A percentile compares a stretch with the other conserved stretches of the same genome.
These are phyloP conservation scores for Halcyon smyrnensis DNA, from an alignment of 2,797 vertebrate genomes.

Conservation along the genomic window DNA sequence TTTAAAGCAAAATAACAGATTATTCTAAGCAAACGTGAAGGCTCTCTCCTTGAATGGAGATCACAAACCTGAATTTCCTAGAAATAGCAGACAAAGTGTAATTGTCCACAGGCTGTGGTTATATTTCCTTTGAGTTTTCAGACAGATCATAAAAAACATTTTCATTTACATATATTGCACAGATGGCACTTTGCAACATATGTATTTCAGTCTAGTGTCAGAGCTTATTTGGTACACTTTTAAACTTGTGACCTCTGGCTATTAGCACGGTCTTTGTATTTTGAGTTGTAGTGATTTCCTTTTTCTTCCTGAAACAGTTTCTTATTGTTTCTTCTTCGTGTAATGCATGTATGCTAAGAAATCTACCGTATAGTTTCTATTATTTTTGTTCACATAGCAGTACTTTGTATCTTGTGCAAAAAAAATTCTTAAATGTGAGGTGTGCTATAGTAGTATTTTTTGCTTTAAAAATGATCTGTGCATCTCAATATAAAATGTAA, in stretches of 20 bases:
- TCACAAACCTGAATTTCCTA: background rate
- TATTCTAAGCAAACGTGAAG: background rate
- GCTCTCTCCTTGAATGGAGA: background rate
- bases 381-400: background rate
- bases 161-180: background rate
- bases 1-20: background rate
- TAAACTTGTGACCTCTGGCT: conserved; percentile 49
- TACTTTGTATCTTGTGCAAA: background rate
- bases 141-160: background rate
- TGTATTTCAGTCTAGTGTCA: background rate
- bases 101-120: background rate
- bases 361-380: background rate
- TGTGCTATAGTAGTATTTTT: background rate
- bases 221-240: background rate
- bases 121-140: background rate
- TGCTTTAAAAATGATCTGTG: background rate
- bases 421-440: background rate
- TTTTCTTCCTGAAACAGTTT: conserved; percentile 1
- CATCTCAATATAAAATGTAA: background rate
- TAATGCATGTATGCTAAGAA: background rate
- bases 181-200: conserved; percentile 15
- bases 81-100: background rate
- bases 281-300: background rate
- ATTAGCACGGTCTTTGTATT: background rate
- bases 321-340: background rate